These are phyloP conservation scores for Andrena bucephala DNA, from an alignment of 2,888 invertebrate genomes.

Conservation along the genomic window DNA sequence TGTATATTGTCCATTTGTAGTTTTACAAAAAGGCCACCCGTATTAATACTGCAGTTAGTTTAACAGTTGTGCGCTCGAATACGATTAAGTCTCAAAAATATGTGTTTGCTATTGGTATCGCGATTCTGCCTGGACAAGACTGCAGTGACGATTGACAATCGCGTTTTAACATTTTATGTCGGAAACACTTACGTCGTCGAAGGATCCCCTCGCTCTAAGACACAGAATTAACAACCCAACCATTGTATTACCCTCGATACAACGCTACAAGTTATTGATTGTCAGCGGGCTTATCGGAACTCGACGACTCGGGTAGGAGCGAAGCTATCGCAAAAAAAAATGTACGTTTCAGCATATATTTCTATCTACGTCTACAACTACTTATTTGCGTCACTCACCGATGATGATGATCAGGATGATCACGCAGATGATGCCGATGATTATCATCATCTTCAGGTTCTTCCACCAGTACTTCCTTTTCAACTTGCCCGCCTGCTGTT, in stretches of 20 bases:
- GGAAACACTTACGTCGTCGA: slow-evolving; percentile 37
- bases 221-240: slow-evolving; percentile 42
- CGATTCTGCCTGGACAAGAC: background rate
- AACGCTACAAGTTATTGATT: slow-evolving; percentile 46
- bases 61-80: slow-evolving; percentile 66
- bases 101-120: slow-evolving; percentile 8
- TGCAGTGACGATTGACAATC: slow-evolving; percentile 19
- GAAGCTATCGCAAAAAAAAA: slow-evolving; percentile 68
- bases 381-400: slow-evolving; percentile 88
- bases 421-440: slow-evolving; percentile 94
- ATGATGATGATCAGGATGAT: slow-evolving; percentile 94
- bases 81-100: slow-evolving; percentile 69
- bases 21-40: slow-evolving; percentile 68
- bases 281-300: slow-evolving; percentile 22
- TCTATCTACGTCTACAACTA: background rate
- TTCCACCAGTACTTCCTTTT: slow-evolving; percentile 99
- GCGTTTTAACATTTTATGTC: slow-evolving; percentile 27
- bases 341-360: slow-evolving; percentile 15
- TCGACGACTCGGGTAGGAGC: slow-evolving; percentile 69
- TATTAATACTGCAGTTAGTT: slow-evolving; percentile 77
- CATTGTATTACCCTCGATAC: slow-evolving; percentile 43
- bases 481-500: slow-evolving; percentile 98
- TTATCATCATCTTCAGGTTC: slow-evolving; percentile 98
- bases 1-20: slow-evolving; percentile 56
- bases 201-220: slow-evolving; percentile 36